A percentile compares a stretch with the other conserved stretches of the same genome.
Conservation (phyloP, 23 tunicate genomes). For the Oikopleura vanhoeffeni region DNA sequence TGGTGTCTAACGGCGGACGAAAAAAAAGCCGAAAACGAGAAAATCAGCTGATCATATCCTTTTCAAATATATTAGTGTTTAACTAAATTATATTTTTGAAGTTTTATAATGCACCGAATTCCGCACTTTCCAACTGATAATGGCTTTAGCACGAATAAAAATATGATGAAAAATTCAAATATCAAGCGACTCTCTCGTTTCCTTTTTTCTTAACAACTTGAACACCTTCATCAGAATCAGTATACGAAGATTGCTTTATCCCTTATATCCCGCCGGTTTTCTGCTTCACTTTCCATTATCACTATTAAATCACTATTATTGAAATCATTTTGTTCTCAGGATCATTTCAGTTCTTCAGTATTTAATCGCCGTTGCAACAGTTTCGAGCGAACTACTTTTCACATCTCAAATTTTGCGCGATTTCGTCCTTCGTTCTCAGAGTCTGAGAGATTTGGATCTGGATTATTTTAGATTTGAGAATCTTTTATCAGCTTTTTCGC, state of each 20-base stretch:
- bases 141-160: too few relatives aligned
- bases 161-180: neutral
- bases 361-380: neutral
- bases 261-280: neutral
- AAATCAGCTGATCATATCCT: too few relatives aligned
- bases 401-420: neutral
- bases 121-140: too few relatives aligned
- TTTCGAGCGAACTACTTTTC: neutral
- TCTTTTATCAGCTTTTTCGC: neutral
- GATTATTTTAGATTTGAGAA: neutral
- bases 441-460: too few relatives aligned
- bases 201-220: neutral
- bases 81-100: too few relatives aligned
- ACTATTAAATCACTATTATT: neutral
- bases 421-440: neutral
- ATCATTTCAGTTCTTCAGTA: neutral
- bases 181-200: neutral
- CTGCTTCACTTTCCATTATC: neutral
- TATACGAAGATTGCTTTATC: too few relatives aligned
- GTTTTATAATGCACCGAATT: too few relatives aligned
- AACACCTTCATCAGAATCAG: neutral
- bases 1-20: too few relatives aligned
- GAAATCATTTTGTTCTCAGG: neutral
- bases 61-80: too few relatives aligned
- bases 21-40: too few relatives aligned